Percentiles rank a stretch among this genome's conserved stretches.
Conservation (phyloP, 1,140 invertebrate genomes). For the Drosophila ogumai region DNA sequence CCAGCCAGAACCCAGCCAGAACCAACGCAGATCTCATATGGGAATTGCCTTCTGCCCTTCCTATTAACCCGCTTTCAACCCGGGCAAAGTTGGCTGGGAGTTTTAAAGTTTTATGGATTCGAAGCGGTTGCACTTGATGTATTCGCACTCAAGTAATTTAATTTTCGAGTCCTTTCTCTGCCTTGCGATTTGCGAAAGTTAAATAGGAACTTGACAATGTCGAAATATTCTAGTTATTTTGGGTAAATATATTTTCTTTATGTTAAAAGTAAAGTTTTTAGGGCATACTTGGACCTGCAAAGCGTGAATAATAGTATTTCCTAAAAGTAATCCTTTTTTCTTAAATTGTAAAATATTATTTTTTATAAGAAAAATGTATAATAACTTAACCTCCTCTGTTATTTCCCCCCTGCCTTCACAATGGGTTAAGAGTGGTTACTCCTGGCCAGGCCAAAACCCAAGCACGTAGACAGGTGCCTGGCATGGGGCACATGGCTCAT, state of each 20-base stretch:
- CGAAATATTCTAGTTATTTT: constrained; percentile 26
- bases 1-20: background rate
- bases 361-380: background rate
- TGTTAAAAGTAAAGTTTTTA: constrained; percentile 17
- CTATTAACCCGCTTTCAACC: constrained; percentile 46
- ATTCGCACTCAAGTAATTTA: constrained; percentile 11
- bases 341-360: background rate
- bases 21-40: constrained; percentile 31
- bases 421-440: constrained; percentile 30
- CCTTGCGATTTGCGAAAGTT: constrained; percentile 20
- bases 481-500: constrained; percentile 54
- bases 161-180: constrained; percentile 17
- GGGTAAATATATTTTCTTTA: constrained; percentile 18
- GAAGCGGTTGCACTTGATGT: constrained; percentile 38
- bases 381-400: background rate
- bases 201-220: constrained; percentile 14
- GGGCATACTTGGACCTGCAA: background rate
- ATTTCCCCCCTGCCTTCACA: constrained; percentile 1
- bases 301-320: background rate
- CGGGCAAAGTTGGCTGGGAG: constrained; percentile 14
- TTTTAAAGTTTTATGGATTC: constrained; percentile 44
- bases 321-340: too few species aligned
- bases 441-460: constrained; percentile 26
- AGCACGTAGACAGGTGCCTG: constrained; percentile 48
- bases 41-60: constrained; percentile 31